Conservation (phyloP, 2,888 invertebrate genomes). For the Pollenia amentaria region DNA sequence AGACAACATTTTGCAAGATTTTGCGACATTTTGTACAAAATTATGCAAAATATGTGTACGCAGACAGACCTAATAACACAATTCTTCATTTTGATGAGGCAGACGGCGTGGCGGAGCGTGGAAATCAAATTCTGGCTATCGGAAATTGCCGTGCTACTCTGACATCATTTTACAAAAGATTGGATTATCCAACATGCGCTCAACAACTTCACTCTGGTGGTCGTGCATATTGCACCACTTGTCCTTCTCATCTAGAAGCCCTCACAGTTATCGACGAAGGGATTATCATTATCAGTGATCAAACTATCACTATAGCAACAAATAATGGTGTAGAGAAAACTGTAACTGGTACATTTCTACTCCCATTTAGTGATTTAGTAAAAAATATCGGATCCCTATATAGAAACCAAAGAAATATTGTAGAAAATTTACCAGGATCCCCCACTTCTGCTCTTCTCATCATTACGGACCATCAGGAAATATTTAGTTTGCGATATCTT, state of each 20-base stretch:
- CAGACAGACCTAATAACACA: too few relatives aligned
- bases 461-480: conserved; percentile 66
- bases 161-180: conserved; percentile 64
- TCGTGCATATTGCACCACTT: too few relatives aligned
- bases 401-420: conserved; percentile 58
- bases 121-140: conserved; percentile 55
- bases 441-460: conserved; percentile 48
- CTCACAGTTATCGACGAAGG: too few relatives aligned
- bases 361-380: conserved; percentile 59
- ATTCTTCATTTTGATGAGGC: conserved; percentile 59
- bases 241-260: too few relatives aligned
- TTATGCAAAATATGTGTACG: too few relatives aligned
- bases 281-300: too few relatives aligned
- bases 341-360: conserved; percentile 60
- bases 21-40: too few relatives aligned
- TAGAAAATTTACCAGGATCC: conserved; percentile 38
- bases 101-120: conserved; percentile 63
- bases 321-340: conserved; percentile 34
- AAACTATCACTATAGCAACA: conserved; percentile 49
- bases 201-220: conserved; percentile 72
- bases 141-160: conserved; percentile 57
- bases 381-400: conserved; percentile 61
- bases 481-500: conserved; percentile 66
- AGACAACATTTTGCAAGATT: too few relatives aligned
- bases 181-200: conserved; percentile 53